Evolutionary conservation across 1,140 invertebrate species (phyloP).

Genomic region (Lasioglossum baleicum): DNA sequence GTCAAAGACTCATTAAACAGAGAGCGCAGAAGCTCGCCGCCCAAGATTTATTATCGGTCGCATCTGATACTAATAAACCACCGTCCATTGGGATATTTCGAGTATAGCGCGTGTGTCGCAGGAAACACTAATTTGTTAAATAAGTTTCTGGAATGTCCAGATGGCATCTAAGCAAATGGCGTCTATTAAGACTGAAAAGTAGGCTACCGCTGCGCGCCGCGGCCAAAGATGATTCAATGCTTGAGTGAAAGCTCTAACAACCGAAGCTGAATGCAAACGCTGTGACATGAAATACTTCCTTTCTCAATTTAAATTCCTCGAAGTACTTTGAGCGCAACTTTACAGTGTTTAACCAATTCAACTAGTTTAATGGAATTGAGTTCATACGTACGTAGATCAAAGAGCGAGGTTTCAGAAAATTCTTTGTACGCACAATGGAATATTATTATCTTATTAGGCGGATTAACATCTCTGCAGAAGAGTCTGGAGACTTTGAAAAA

Average conservation of each 20-base stretch:
- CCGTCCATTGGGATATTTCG: background rate
- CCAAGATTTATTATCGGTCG: background rate
- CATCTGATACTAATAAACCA: background rate
- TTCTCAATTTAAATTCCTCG: background rate
- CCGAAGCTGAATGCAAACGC: slow-evolving; percentile 23
- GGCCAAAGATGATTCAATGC: slow-evolving; percentile 34
- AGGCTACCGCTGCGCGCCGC: slow-evolving; percentile 21
- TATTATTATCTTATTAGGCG: background rate
- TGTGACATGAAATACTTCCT: slow-evolving; percentile 15
- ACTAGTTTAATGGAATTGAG: slow-evolving; percentile 7
- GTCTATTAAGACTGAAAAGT: slow-evolving; percentile 43
- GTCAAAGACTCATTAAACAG: too few relatives aligned
- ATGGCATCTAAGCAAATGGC: slow-evolving; percentile 25
- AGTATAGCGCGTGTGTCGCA: background rate
- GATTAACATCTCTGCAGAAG: too few relatives aligned
- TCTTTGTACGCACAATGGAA: background rate
- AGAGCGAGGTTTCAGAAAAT: background rate
- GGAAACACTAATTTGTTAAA: background rate
- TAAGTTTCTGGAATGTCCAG: slow-evolving; percentile 17
- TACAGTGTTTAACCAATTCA: background rate
- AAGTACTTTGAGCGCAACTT: slow-evolving; percentile 1
- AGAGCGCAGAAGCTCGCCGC: too few relatives aligned
- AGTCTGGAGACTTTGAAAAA: too few relatives aligned
- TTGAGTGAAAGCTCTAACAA: slow-evolving; percentile 48
- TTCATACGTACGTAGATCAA: background rate